Evolutionary conservation across 1,140 invertebrate species (phyloP).

Genomic region (Hyles vespertilio): DNA sequence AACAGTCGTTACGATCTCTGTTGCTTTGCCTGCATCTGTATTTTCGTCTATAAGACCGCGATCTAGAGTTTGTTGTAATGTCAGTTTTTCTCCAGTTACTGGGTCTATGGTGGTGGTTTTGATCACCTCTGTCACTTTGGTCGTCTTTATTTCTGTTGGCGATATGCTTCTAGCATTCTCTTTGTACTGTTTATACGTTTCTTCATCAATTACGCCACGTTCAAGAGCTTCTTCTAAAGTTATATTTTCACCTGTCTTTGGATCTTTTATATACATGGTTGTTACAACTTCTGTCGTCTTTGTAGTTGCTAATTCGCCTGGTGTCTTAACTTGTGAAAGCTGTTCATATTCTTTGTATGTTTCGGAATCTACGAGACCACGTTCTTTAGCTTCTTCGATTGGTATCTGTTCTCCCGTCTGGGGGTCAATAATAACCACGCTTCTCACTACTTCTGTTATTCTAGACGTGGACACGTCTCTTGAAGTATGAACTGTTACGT

Average conservation of each 20-base stretch:
- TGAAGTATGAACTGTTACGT: conserved; percentile 17
- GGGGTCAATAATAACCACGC: conserved; percentile 3
- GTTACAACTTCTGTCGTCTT: background rate
- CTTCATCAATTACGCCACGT: background rate
- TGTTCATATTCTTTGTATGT: conserved; percentile 3
- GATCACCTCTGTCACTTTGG: too few species aligned
- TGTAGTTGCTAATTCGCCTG: background rate
- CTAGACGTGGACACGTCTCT: conserved; percentile 10
- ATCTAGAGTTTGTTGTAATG: too few species aligned
- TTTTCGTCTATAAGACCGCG: too few species aligned
- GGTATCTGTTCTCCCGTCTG: conserved; percentile 5
- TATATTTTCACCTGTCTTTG: conserved; percentile 2
- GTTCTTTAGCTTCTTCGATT: conserved; percentile 6
- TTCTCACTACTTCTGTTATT: conserved; percentile 6
- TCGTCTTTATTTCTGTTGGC: too few species aligned
- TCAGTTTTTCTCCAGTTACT: too few species aligned
- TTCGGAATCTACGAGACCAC: conserved; percentile 2
- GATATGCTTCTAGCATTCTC: background rate
- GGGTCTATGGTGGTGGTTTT: too few species aligned
- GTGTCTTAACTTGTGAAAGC: background rate
- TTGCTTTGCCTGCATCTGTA: too few species aligned
- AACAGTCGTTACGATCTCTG: too few species aligned
- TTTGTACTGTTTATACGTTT: background rate
- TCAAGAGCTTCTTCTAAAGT: background rate
- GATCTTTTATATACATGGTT: conserved; percentile 1